phyloP scores from a whole-genome alignment of 2,797 vertebrate genomes.

The Cynopterus sphinx region DNA sequence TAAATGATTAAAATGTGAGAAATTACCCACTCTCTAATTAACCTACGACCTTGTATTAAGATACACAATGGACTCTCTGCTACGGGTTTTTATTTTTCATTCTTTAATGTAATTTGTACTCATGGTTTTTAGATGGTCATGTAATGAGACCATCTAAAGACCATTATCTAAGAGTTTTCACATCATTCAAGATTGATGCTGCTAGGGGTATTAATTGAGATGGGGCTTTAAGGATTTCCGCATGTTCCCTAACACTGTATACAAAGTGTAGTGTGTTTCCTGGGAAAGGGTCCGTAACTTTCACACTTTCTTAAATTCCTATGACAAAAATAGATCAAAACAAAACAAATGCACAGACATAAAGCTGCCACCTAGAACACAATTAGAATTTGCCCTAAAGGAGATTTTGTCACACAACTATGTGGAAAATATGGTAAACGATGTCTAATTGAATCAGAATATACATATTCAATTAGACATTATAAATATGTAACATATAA shows the following conservation, averaged over 20 bases:
- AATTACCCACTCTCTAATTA: neutral
- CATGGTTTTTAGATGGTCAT: neutral
- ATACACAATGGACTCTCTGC: neutral
- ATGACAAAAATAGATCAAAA: neutral
- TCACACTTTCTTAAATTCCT: neutral
- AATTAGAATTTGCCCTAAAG: neutral
- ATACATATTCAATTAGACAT: neutral
- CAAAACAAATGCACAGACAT: neutral
- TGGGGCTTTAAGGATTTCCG: neutral
- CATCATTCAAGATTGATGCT: neutral
- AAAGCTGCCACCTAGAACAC: neutral
- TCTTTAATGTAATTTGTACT: neutral
- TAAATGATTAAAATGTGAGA: neutral
- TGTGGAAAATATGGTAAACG: neutral
- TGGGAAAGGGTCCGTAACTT: neutral
- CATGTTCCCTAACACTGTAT: neutral
- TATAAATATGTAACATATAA: neutral
- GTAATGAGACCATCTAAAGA: neutral
- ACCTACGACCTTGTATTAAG: neutral
- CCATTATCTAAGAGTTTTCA: neutral
- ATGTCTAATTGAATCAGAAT: neutral
- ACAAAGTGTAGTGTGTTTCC: neutral
- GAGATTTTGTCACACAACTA: neutral
- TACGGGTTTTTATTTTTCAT: neutral
- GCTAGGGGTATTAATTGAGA: neutral